Percentiles rank a stretch among this genome's conserved stretches.
These are phyloP conservation scores for Conops quadrifasciatus DNA, from an alignment of 2,888 invertebrate genomes.

Conservation along the genomic window DNA sequence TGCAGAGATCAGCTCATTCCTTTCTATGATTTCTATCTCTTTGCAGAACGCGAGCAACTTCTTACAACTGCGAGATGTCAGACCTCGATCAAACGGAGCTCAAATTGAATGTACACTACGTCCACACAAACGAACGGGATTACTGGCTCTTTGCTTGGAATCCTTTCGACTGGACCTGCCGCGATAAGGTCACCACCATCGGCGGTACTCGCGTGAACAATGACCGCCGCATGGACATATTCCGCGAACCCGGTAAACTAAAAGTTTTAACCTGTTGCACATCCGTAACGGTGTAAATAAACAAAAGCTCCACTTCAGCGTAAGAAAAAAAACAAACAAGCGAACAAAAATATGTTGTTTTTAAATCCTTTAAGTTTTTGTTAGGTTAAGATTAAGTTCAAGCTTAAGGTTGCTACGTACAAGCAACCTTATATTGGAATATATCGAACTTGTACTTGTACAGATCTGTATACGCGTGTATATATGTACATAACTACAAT, in stretches of 20 bases:
- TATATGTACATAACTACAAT: background rate
- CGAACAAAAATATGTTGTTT: slow-evolving; percentile 11
- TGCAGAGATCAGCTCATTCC: background rate
- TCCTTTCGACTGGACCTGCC: slow-evolving; percentile 77
- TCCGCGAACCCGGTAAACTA: slow-evolving; percentile 66
- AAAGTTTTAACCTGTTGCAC: slow-evolving; percentile 64
- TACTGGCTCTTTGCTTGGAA: slow-evolving; percentile 83
- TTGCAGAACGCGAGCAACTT: slow-evolving; percentile 58
- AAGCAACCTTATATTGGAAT: background rate
- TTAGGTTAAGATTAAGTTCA: slow-evolving; percentile 12
- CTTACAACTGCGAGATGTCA: slow-evolving; percentile 77
- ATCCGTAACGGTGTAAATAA: slow-evolving; percentile 59
- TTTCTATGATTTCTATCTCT: background rate
- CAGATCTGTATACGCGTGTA: background rate
- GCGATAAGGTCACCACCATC: slow-evolving; percentile 65
- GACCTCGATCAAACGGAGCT: slow-evolving; percentile 81
- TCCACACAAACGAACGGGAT: slow-evolving; percentile 70
- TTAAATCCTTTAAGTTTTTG: slow-evolving; percentile 9
- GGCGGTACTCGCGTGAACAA: slow-evolving; percentile 65
- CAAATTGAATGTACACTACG: slow-evolving; percentile 77
- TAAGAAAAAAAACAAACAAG: too few relatives aligned
- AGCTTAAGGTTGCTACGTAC: background rate
- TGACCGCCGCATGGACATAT: slow-evolving; percentile 66
- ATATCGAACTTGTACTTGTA: too few relatives aligned
- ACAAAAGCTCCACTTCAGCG: slow-evolving; percentile 24